Evolutionary conservation across 2,888 invertebrate species (phyloP).

Genomic region (Nephrotoma appendiculata): DNA sequence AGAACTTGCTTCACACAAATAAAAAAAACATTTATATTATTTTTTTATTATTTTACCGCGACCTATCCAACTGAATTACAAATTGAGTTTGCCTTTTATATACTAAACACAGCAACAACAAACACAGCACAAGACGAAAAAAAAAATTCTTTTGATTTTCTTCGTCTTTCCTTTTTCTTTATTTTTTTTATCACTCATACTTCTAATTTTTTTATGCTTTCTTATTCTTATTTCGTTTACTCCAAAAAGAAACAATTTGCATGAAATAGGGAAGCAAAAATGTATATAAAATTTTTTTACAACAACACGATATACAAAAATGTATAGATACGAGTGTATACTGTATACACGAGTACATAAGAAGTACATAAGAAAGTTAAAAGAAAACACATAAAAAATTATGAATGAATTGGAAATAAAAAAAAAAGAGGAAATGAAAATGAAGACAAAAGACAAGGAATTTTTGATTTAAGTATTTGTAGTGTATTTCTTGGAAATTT

Average conservation of each 20-base stretch:
- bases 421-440: background rate
- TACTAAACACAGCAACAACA: background rate
- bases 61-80: background rate
- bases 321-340: background rate
- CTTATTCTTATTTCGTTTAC: background rate
- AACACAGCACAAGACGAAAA: background rate
- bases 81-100: background rate
- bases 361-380: background rate
- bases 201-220: background rate
- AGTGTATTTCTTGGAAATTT: background rate
- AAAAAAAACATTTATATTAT: background rate
- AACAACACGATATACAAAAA: background rate
- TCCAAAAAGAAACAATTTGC: background rate
- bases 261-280: background rate
- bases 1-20: background rate
- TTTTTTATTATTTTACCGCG: background rate
- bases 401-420: background rate
- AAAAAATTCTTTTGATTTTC: background rate
- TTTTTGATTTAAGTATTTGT: background rate
- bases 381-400: background rate
- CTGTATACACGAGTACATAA: background rate
- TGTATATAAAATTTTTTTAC: background rate
- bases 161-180: background rate
- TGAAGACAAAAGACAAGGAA: background rate
- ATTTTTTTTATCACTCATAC: background rate